These are phyloP conservation scores for Drosophila kanekoi DNA, from an alignment of 2,888 invertebrate genomes.

Conservation along the genomic window DNA sequence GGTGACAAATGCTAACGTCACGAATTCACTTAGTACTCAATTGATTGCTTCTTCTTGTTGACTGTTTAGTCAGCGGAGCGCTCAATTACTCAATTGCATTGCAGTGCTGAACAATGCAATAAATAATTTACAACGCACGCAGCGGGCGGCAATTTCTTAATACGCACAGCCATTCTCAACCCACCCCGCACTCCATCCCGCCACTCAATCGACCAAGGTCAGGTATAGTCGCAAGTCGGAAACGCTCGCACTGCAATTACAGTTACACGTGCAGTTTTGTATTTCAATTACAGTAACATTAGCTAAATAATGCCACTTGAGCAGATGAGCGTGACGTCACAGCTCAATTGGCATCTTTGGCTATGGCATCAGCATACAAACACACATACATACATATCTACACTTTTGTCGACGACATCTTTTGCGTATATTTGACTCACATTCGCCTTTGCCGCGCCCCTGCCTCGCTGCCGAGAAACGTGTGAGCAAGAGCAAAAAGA, in stretches of 20 bases:
- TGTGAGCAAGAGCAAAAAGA: slow-evolving; percentile 12
- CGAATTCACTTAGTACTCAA: slow-evolving; percentile 48
- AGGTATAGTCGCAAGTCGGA: slow-evolving; percentile 32
- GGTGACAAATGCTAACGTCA: slow-evolving; percentile 36
- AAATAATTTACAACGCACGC: slow-evolving; percentile 49
- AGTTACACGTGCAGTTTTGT: slow-evolving; percentile 17
- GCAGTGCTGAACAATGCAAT: slow-evolving; percentile 31
- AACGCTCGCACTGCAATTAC: slow-evolving; percentile 33
- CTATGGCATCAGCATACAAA: slow-evolving; percentile 54
- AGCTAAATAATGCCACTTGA: slow-evolving; percentile 3
- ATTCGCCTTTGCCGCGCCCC: slow-evolving; percentile 59
- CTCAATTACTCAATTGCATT: slow-evolving; percentile 34
- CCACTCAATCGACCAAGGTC: slow-evolving; percentile 27
- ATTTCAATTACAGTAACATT: slow-evolving; percentile 22
- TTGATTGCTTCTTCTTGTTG: slow-evolving; percentile 32
- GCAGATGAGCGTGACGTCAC: slow-evolving; percentile 43
- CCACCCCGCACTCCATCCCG: not conserved
- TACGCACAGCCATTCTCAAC: not conserved
- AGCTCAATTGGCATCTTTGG: slow-evolving; percentile 30
- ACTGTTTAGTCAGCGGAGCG: slow-evolving; percentile 19
- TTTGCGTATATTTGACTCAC: slow-evolving; percentile 65
- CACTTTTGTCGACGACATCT: slow-evolving; percentile 33
- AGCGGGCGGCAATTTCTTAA: slow-evolving; percentile 32
- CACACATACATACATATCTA: too few species aligned
- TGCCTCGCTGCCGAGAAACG: slow-evolving; percentile 5